Base-by-base conservation (phyloP, 2,888 invertebrate genomes). In the Linnaemya vulpina region DNA sequence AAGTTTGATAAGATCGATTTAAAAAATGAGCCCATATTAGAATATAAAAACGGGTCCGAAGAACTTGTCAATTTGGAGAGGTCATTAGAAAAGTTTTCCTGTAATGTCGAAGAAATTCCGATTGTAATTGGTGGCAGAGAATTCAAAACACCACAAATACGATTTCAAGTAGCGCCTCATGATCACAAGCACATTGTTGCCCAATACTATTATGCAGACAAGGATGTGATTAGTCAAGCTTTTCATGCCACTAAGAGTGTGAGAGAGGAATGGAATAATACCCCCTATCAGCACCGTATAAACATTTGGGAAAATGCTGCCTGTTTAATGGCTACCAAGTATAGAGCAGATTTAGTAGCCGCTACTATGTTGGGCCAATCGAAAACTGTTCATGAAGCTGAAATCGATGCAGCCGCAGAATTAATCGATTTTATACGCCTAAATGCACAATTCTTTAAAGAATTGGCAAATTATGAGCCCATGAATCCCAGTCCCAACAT, bases 301-400 rank as follows among this genome's bases (percentile, higher is more conserved):
- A 93, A 94, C 78, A 96, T 98, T 88, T 97, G 97, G 95, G 93
- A 96, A 38, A 94, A 93, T 86, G 99, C 98, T 13, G 98, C 98
- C 0, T 95, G 97, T 87, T 91, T 99, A 85, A 97, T 98, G 95
- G 95, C 97, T 0, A 95, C 94, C 4, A 95, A 96, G 89, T 97
- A 98, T 93, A 94, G 99, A 71, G 96, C 96, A 91, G 94, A 95
- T 74, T 93, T 99, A 76, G 97, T 98, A 91, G 98, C 99, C 0
- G 95, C 98, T 1, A 99, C 98, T 0, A 98, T 99, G 98, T 93
- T 99, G 38, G 99, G 99, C 0, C 99, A 99, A 93, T 95, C 96
- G 3, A 99, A 99, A 93, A 98, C 97, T 3, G 95, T 95, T 0
- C 94, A 97, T 76, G 98, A 99, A 93, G 99, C 98, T 0, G 99